A percentile compares a stretch with the other conserved stretches of the same genome.
Conservation (phyloP, 2,797 vertebrate genomes). For the Knipowitschia caucasica region DNA sequence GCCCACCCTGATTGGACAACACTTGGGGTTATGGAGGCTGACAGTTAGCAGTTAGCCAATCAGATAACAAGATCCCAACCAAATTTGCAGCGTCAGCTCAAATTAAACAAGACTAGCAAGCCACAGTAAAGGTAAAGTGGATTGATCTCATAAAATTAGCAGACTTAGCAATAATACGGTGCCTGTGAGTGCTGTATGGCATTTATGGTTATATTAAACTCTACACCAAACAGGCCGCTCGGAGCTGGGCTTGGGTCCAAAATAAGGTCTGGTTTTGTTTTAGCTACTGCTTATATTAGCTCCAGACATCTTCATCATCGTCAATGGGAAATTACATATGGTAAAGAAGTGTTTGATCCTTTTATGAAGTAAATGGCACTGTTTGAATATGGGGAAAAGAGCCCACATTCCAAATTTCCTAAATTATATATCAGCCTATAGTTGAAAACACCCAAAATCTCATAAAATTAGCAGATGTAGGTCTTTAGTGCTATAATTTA, state of each 20-base stretch:
- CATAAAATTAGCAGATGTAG: background rate
- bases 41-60: conserved; percentile 61
- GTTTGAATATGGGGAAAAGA: background rate
- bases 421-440: background rate
- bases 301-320: conserved; percentile 7
- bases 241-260: conserved; percentile 25
- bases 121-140: conserved; percentile 16
- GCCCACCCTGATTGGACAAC: conserved; percentile 60
- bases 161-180: conserved; percentile 13
- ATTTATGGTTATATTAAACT: conserved; percentile 20
- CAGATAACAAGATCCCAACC: conserved; percentile 35
- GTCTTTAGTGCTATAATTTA: background rate
- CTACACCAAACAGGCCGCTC: conserved; percentile 27
- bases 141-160: conserved; percentile 20
- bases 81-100: conserved; percentile 42
- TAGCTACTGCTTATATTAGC: conserved; percentile 10
- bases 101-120: conserved; percentile 17
- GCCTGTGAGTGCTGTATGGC: conserved; percentile 18
- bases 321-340: conserved; percentile 2
- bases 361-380: conserved; percentile 1
- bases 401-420: background rate
- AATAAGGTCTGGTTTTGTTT: conserved; percentile 37
- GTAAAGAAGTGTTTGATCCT: background rate
- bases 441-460: background rate
- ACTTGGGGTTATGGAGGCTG: conserved; percentile 62